Conservation (phyloP, 2,888 invertebrate genomes). For the Molanna angustata region DNA sequence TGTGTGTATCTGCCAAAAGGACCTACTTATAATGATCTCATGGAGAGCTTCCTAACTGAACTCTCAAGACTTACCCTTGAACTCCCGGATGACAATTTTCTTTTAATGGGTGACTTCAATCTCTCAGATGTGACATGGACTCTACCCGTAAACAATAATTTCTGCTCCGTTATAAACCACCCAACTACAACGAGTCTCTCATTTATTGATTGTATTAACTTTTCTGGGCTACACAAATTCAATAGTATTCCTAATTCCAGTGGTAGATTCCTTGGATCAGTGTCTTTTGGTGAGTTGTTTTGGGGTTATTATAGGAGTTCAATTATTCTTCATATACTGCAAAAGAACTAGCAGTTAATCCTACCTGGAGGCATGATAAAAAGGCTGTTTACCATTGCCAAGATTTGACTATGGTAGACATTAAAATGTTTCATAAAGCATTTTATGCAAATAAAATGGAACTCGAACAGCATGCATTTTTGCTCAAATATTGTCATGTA, state of each 20-base stretch:
- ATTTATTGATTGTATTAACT: no score
- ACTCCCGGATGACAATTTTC: no score
- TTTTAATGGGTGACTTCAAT: no score
- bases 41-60: no score
- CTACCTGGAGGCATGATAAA: not conserved
- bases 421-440: constrained; percentile 4
- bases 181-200: no score
- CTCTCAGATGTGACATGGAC: no score
- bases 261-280: not conserved
- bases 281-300: not conserved
- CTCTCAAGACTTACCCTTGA: no score
- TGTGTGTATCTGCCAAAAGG: no score
- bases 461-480: constrained; percentile 9
- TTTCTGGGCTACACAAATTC: not conserved
- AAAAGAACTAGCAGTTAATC: not conserved
- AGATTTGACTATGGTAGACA: constrained; percentile 3
- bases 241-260: not conserved
- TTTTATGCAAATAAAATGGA: constrained; percentile 6
- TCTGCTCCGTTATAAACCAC: no score
- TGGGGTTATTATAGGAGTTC: not conserved
- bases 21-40: no score
- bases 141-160: no score
- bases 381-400: not conserved
- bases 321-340: not conserved
- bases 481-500: constrained; percentile 7